Conservation (phyloP, 2,888 invertebrate species). For the Pelosia muscerda region DNA sequence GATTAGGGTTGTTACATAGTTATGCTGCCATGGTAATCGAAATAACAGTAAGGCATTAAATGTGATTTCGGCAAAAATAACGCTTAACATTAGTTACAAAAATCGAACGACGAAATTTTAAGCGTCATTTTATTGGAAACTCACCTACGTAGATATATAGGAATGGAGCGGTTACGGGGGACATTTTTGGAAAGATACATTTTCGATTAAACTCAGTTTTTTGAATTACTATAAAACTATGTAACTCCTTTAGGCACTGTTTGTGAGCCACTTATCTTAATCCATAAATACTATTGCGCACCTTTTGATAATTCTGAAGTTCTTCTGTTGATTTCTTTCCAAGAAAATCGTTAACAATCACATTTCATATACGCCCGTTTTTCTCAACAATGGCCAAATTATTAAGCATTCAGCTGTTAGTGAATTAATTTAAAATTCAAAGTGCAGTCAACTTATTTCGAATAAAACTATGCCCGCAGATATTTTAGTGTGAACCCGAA, state of each 20-base stretch:
- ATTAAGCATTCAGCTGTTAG: slow-evolving; percentile 52
- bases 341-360: slow-evolving; percentile 31
- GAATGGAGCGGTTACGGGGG: too few species aligned
- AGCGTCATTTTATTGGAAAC: too few species aligned
- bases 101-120: too few species aligned
- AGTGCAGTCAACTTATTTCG: slow-evolving; percentile 46
- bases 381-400: slow-evolving; percentile 52
- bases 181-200: not conserved
- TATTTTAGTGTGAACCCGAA: slow-evolving; percentile 16
- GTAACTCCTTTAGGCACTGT: slow-evolving; percentile 2
- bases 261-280: too few species aligned
- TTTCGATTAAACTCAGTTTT: not conserved
- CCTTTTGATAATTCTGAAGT: not conserved
- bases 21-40: not conserved
- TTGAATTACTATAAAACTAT: not conserved
- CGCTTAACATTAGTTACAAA: too few species aligned
- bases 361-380: slow-evolving; percentile 31
- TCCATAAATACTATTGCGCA: too few species aligned
- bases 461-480: slow-evolving; percentile 47
- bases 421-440: slow-evolving; percentile 50
- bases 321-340: not conserved
- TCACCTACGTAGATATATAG: too few species aligned
- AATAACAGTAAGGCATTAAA: too few species aligned
- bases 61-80: too few species aligned
- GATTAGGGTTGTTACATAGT: slow-evolving; percentile 5